A percentile compares a stretch with the other conserved stretches of the same genome.
These are phyloP conservation scores for Centropus bengalensis DNA, from an alignment of 2,113 vertebrate species.

Conservation along the genomic window DNA sequence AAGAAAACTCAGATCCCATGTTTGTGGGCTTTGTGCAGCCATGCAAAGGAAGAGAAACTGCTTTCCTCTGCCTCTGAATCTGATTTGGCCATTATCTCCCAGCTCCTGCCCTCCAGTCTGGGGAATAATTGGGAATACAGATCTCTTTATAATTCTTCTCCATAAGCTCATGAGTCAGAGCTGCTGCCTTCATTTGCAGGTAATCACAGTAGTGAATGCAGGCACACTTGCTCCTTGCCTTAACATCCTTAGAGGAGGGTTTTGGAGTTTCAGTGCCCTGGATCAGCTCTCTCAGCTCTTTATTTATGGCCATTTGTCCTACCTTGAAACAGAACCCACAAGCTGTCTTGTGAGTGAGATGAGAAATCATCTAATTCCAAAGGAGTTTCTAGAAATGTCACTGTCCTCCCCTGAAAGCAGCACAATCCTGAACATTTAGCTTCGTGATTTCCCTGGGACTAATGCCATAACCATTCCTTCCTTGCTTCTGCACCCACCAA, in stretches of 20 bases:
- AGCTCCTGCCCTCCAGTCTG: conserved; percentile 8
- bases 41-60: conserved; percentile 5
- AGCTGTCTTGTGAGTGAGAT: background rate
- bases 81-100: conserved; percentile 54
- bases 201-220: conserved; percentile 56
- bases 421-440: background rate
- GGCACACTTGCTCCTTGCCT: background rate
- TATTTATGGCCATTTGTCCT: background rate
- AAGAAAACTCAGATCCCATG: background rate
- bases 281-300: background rate
- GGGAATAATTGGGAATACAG: conserved; percentile 28
- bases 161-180: conserved; percentile 56
- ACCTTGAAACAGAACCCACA: background rate
- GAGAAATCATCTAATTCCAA: background rate
- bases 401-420: background rate
- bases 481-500: background rate
- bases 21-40: background rate
- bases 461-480: background rate
- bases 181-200: conserved; percentile 55
- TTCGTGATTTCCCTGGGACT: background rate
- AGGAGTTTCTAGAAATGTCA: background rate
- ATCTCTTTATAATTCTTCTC: conserved; percentile 56
- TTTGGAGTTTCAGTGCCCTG: background rate
- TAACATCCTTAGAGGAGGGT: background rate
- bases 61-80: background rate